These are phyloP conservation scores for Diplazon laetatorius DNA, from an alignment of 2,888 invertebrate species.

Conservation along the genomic window DNA sequence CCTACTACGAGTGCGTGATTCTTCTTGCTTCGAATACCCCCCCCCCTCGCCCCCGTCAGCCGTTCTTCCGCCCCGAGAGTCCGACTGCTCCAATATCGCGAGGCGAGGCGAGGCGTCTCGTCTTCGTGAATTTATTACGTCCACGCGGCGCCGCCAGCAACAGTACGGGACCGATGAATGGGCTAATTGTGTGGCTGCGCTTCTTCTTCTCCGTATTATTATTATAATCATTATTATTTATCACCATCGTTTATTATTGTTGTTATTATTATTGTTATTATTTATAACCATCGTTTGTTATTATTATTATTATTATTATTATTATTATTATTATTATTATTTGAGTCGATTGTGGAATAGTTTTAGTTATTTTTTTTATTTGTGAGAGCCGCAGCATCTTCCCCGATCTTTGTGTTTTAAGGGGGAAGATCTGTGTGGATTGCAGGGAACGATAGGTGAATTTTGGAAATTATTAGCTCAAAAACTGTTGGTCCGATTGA, in stretches of 20 bases:
- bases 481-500: too few relatives aligned
- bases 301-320: neutral
- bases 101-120: slow-evolving; percentile 62
- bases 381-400: slow-evolving; percentile 20
- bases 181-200: slow-evolving; percentile 76
- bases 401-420: slow-evolving; percentile 25
- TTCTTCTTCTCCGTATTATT: slow-evolving; percentile 43
- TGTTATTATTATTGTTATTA: slow-evolving; percentile 9
- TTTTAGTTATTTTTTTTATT: too few relatives aligned
- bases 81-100: slow-evolving; percentile 63
- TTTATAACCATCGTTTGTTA: neutral
- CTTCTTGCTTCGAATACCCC: slow-evolving; percentile 38
- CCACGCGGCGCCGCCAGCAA: slow-evolving; percentile 61
- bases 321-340: neutral
- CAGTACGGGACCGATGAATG: slow-evolving; percentile 75
- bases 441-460: too few relatives aligned
- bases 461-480: too few relatives aligned
- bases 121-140: slow-evolving; percentile 69
- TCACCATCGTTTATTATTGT: neutral
- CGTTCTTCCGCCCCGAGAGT: slow-evolving; percentile 59
- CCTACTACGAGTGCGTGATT: slow-evolving; percentile 28
- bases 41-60: neutral
- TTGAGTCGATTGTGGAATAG: too few relatives aligned
- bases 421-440: too few relatives aligned
- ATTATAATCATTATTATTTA: slow-evolving; percentile 6